These are phyloP conservation scores for Phacellophora camtschatica DNA, from an alignment of 30 jellyfish, hydroid and myxozoan genomes.

Conservation along the genomic window DNA sequence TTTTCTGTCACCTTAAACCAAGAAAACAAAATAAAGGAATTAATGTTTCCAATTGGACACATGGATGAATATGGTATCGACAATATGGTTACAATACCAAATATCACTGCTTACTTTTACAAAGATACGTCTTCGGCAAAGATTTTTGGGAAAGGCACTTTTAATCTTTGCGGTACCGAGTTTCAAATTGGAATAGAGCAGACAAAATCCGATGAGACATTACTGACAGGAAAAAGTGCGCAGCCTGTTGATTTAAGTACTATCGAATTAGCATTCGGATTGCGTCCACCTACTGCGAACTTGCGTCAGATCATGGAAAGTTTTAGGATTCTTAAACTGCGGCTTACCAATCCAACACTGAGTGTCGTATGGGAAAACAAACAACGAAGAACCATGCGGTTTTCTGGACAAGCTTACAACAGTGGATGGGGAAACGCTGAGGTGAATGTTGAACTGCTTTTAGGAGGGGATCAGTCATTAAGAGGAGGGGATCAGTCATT, in stretches of 20 bases:
- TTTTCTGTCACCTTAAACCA: slow-evolving; percentile 39
- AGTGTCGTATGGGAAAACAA: slow-evolving; percentile 39
- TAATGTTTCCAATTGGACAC: slow-evolving; percentile 41
- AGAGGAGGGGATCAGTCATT: slow-evolving; percentile 39
- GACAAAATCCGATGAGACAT: slow-evolving; percentile 46
- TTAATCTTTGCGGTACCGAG: slow-evolving; percentile 59
- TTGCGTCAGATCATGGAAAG: slow-evolving; percentile 19
- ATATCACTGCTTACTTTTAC: slow-evolving; percentile 42
- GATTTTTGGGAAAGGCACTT: slow-evolving; percentile 66
- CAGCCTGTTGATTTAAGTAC: slow-evolving; percentile 65
- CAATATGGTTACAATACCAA: slow-evolving; percentile 34
- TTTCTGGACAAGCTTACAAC: slow-evolving; percentile 61
- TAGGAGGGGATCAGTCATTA: slow-evolving; percentile 53
- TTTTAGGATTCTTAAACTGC: slow-evolving; percentile 29
- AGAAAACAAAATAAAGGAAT: slow-evolving; percentile 6
- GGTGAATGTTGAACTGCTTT: slow-evolving; percentile 43
- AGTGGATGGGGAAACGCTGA: slow-evolving; percentile 43
- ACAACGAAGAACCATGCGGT: slow-evolving; percentile 26
- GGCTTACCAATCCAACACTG: slow-evolving; percentile 53
- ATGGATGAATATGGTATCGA: slow-evolving; percentile 25
- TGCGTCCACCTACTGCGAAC: slow-evolving; percentile 50
- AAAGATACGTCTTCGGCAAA: slow-evolving; percentile 1
- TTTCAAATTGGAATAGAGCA: slow-evolving; percentile 59
- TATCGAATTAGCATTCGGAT: slow-evolving; percentile 68
- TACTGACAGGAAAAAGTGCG: slow-evolving; percentile 55